Evolutionary conservation across 2,797 vertebrate species (phyloP), one percentile per base, ranked within the genome.

Genomic region (Arctocebus calabarensis): DNA sequence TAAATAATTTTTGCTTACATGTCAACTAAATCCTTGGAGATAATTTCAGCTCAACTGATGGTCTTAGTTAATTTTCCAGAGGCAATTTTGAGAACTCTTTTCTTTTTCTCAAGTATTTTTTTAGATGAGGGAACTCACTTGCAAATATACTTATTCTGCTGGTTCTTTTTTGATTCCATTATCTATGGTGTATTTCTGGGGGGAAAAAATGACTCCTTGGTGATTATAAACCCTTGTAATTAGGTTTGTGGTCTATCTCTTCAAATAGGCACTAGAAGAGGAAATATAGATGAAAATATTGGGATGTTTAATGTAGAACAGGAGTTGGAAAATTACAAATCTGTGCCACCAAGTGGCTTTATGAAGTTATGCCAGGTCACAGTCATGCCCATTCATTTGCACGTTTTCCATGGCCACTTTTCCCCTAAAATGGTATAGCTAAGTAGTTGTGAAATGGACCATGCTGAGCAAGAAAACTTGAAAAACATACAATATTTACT

Each of bases 1-100:
- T 81, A 96, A 96, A 90, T 85, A 95, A 89, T 77, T 78, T 95
- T 83, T 91, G 84, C 32, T 84, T 90, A 22, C 87, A 17, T 92
- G 70, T 96, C 88, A 94, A 64, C 34, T 95, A 77, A 97, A 85
- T 89, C 81, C 57, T 83, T 29, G 25, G 91, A 32, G 62, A 74
- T 91, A 78, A 70, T 87, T 91, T 95, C 81, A 92, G 6, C 19
- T 40, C 62, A 91, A 83, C 57, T 84, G 34, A 93, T 43, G n/a
- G 13, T 64, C 62, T 48, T 89, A 70, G 27, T 96, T 95, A 94
- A 95, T 89, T 92, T 94, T 68, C 79, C 91, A 90, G 48, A 94
- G 87, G 78, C 66, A 91, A 73, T 71, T 81, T 20, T 93, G 43
- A 96, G 68, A 73, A 85, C 68, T 78, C 13, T 70, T 59, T 85